Evolutionary conservation across 2,888 invertebrate species (phyloP).

Genomic region (Cheilosia soror): DNA sequence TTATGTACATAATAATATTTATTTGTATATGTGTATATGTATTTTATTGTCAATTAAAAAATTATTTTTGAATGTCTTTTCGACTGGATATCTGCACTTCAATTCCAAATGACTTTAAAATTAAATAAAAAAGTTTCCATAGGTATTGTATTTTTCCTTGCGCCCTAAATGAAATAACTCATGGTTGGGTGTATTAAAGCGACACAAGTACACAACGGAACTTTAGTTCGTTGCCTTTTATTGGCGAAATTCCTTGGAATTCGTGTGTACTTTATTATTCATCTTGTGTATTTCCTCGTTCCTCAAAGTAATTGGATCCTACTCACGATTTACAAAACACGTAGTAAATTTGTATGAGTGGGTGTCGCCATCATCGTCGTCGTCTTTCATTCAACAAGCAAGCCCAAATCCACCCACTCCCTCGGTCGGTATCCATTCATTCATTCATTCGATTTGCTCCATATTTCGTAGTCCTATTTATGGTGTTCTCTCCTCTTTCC

Average conservation of each 20-base stretch:
- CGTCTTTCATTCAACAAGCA: conserved; percentile 69
- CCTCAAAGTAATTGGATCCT: conserved; percentile 62
- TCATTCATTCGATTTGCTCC: conserved; percentile 73
- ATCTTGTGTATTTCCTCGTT: conserved; percentile 19
- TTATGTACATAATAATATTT: too few species aligned
- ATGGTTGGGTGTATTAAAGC: neutral
- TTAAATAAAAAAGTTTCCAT: too few species aligned
- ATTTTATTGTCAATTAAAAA: too few species aligned
- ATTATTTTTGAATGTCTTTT: too few species aligned
- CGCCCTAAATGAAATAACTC: too few species aligned
- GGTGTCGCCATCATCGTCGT: conserved; percentile 27
- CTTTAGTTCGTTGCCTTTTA: conserved; percentile 48
- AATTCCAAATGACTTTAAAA: too few species aligned
- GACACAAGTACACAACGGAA: conserved; percentile 44
- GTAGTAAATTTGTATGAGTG: conserved; percentile 58
- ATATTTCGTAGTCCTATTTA: conserved; percentile 75
- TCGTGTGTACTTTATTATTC: conserved; percentile 46
- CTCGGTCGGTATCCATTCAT: conserved; percentile 50
- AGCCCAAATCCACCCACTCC: conserved; percentile 30
- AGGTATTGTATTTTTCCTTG: too few species aligned
- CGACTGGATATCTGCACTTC: too few species aligned
- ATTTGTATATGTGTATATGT: too few species aligned
- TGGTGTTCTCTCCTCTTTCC: conserved; percentile 49
- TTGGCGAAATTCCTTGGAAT: conserved; percentile 31
- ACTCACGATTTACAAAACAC: conserved; percentile 27